Base-by-base conservation (phyloP, 2,888 invertebrate species). In the Synanthedon formicaeformis region DNA sequence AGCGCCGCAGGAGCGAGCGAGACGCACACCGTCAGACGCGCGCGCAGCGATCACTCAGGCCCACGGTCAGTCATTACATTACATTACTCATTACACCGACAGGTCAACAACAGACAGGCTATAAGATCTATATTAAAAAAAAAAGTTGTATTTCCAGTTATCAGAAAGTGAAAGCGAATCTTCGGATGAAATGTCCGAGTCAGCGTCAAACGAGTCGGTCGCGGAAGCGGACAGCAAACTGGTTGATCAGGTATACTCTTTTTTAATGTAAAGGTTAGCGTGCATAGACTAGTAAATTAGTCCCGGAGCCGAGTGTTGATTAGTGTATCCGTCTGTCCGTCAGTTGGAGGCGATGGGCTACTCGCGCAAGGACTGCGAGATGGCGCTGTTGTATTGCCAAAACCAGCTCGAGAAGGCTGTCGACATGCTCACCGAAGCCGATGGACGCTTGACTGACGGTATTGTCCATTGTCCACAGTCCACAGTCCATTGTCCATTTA, bases 291-390 rank as follows among this genome's bases (percentile, higher is more conserved):
- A 2, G 2, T 2, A 1, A 1, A 16, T 2, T 16, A 16, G 16
- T 16, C 16, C 16, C 16, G 16, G 16, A 16, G 16, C 16, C 16
- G 16, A 16, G 16, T 16, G 16, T 16, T 16, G 1, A 16, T 16
- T 16, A 16, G 10, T 34, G 34, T 34, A 8, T 27, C 27, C 27
- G 8, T 27, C 27, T 27, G 34, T 34, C 34, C 34, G 8, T 34
- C 48, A 91, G 89, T 62, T 91, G 54, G 78, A 86, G 51, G 85
- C 87, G 11, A 89, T 92, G 69, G 93, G 93, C 0, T 93, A 92
- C 66, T 81, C 84, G 4, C 63, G 71, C 0, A 76, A 83, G 13
- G 80, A 88, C 59, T 90, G 90, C 0, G 80, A 76, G 58, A 58
- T 78, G 0, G 92, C 92, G 0, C 75, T 93, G 13, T 78, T 86